Conservation (phyloP, 2,888 invertebrate genomes). For the Ethmia dodecea region DNA sequence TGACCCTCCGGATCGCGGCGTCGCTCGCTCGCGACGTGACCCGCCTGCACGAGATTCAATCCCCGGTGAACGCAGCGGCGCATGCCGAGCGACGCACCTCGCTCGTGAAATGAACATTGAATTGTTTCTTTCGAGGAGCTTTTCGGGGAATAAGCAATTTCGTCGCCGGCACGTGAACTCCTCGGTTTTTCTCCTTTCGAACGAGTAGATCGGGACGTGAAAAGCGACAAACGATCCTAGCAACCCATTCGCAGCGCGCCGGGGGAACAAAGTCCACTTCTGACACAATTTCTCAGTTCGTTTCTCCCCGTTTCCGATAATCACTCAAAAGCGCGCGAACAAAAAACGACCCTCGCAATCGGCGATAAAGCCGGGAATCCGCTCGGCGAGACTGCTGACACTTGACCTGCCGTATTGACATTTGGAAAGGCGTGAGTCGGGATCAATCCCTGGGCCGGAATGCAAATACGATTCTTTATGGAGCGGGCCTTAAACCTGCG, state of each 20-base stretch:
- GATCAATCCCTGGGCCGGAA: slow-evolving; percentile 55
- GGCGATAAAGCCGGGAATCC: slow-evolving; percentile 10
- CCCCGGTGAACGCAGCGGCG: slow-evolving; percentile 30
- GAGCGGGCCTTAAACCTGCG: slow-evolving; percentile 42
- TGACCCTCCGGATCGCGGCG: slow-evolving; percentile 23
- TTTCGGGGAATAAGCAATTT: background rate
- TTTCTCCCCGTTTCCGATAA: slow-evolving; percentile 18
- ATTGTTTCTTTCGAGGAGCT: slow-evolving; percentile 21
- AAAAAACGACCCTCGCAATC: slow-evolving; percentile 17
- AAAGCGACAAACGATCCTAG: too few relatives aligned
- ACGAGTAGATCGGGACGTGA: too few relatives aligned
- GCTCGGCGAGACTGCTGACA: background rate
- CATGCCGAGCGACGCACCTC: slow-evolving; percentile 25
- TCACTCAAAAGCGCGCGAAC: slow-evolving; percentile 12
- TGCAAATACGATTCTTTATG: slow-evolving; percentile 65
- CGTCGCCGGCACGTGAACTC: background rate
- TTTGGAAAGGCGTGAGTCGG: slow-evolving; percentile 43
- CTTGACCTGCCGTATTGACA: slow-evolving; percentile 54
- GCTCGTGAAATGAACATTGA: slow-evolving; percentile 25
- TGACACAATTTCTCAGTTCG: slow-evolving; percentile 19
- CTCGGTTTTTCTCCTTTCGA: background rate
- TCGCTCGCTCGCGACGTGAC: slow-evolving; percentile 37
- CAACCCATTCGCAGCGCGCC: too few relatives aligned
- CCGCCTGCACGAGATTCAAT: slow-evolving; percentile 47
- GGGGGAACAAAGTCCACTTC: slow-evolving; percentile 20